These are phyloP conservation scores for Xyrauchen texanus DNA, from an alignment of 2,113 vertebrate genomes.

Conservation along the genomic window DNA sequence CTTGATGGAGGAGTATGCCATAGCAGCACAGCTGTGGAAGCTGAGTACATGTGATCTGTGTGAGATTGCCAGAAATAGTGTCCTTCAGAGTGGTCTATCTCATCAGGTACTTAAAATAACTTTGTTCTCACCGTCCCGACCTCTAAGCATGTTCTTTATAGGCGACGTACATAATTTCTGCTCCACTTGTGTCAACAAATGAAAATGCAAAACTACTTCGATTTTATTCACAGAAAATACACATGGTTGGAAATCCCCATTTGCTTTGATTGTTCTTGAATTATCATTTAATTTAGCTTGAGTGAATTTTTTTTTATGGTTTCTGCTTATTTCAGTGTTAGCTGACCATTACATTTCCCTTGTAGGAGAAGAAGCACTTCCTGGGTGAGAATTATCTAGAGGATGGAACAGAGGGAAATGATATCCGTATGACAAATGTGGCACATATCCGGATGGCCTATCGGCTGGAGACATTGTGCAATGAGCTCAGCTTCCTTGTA, in stretches of 20 bases:
- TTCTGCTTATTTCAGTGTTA: background rate
- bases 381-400: slow-evolving; percentile 87
- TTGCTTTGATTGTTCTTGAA: too few relatives aligned
- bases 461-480: slow-evolving; percentile 90
- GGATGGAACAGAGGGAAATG: slow-evolving; percentile 91
- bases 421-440: slow-evolving; percentile 93
- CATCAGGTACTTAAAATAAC: slow-evolving; percentile 79
- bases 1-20: slow-evolving; percentile 94
- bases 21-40: slow-evolving; percentile 97
- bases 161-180: background rate
- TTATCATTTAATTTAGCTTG: too few relatives aligned
- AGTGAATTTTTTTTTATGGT: background rate
- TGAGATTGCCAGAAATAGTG: slow-evolving; percentile 95
- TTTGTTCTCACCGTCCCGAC: too few relatives aligned
- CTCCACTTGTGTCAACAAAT: too few relatives aligned
- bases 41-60: slow-evolving; percentile 95
- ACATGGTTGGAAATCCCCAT: too few relatives aligned
- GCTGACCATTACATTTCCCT: background rate
- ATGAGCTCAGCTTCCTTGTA: slow-evolving; percentile 93
- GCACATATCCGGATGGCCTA: slow-evolving; percentile 96
- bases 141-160: too few relatives aligned
- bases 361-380: slow-evolving; percentile 94
- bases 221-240: too few relatives aligned
- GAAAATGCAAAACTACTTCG: too few relatives aligned
- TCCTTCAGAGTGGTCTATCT: slow-evolving; percentile 91